Conservation (phyloP, 1,140 invertebrate genomes). For the Campoletis sonorensis region DNA sequence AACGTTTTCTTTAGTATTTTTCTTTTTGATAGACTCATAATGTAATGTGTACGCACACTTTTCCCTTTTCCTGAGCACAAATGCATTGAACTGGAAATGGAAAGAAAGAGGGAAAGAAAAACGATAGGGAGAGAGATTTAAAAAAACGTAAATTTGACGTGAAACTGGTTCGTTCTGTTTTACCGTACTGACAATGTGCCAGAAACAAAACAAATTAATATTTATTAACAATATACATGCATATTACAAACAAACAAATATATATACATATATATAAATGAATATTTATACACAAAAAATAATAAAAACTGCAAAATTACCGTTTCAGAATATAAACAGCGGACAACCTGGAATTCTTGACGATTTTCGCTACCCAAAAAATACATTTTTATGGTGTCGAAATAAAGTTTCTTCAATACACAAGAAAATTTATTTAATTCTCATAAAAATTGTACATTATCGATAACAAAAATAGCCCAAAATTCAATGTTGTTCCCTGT, state of each 20-base stretch:
- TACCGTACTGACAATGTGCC: conserved; percentile 62
- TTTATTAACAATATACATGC: conserved; percentile 67
- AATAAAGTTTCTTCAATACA: too few relatives aligned
- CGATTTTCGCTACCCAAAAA: too few relatives aligned
- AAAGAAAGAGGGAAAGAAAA: background rate
- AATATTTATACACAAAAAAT: conserved; percentile 42
- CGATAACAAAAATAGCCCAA: too few relatives aligned
- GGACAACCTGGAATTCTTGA: too few relatives aligned
- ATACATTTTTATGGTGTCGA: too few relatives aligned
- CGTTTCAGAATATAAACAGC: too few relatives aligned
- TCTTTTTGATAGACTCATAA: background rate
- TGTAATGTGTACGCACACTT: conserved; percentile 24
- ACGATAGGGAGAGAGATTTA: background rate
- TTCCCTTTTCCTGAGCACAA: conserved; percentile 12
- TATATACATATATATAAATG: background rate
- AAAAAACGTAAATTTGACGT: conserved; percentile 12
- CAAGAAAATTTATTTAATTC: too few relatives aligned
- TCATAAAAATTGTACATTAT: too few relatives aligned
- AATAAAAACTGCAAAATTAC: too few relatives aligned
- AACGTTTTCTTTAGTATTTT: background rate
- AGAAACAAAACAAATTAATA: conserved; percentile 64
- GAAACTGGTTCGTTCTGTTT: conserved; percentile 53
- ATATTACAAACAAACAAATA: background rate
- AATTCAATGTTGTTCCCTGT: too few relatives aligned
- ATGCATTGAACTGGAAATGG: too few relatives aligned